phyloP scores from a whole-genome alignment of 2,888 invertebrate genomes.

The Coenonympha glycerion region DNA sequence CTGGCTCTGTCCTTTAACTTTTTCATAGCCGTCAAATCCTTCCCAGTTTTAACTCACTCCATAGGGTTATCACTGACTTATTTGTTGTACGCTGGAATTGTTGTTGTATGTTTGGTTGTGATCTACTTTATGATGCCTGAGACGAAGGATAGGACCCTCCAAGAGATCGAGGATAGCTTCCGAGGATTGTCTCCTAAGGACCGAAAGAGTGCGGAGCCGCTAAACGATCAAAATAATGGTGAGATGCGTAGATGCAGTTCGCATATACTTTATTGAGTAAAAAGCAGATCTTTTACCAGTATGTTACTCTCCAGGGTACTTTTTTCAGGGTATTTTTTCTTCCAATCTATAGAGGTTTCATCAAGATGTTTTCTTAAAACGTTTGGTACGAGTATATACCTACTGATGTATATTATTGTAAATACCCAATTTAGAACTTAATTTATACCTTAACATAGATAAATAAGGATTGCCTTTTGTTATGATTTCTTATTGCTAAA shows the following conservation, averaged over 20 bases:
- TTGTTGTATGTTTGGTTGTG: slow-evolving; percentile 67
- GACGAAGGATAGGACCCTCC: slow-evolving; percentile 79
- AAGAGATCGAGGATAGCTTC: slow-evolving; percentile 79
- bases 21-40: slow-evolving; percentile 80
- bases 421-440: no score
- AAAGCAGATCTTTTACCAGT: no score
- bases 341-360: no score
- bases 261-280: slow-evolving; percentile 52
- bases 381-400: no score
- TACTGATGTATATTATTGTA: no score
- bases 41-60: slow-evolving; percentile 71
- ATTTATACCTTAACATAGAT: no score
- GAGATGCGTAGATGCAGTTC: slow-evolving; percentile 58
- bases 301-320: no score
- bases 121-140: slow-evolving; percentile 79
- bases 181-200: slow-evolving; percentile 46
- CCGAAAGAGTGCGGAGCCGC: slow-evolving; percentile 42
- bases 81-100: slow-evolving; percentile 74
- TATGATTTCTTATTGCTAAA: no score
- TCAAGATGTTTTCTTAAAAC: no score
- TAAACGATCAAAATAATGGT: slow-evolving; percentile 39
- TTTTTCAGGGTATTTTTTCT: no score
- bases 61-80: slow-evolving; percentile 78
- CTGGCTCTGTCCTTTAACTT: slow-evolving; percentile 78
- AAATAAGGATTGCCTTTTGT: no score